Percentiles rank a stretch among this genome's conserved stretches.
phyloP scores from a whole-genome alignment of 2,888 invertebrate species.

The Rotaria socialis region DNA sequence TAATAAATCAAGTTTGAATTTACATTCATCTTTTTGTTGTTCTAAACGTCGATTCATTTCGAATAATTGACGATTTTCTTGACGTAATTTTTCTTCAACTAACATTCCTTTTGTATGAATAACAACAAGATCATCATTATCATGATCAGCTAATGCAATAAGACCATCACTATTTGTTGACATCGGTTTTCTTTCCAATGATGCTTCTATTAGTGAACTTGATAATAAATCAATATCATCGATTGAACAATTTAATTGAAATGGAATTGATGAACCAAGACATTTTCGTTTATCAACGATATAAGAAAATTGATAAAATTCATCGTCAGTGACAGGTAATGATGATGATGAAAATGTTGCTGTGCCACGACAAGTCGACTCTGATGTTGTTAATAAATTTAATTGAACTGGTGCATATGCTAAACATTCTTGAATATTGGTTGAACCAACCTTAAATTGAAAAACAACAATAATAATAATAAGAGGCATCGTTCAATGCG shows the following conservation, averaged over 20 bases:
- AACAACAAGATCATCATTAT: slow-evolving; percentile 11
- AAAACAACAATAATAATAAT: too few relatives aligned
- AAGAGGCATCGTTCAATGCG: too few relatives aligned
- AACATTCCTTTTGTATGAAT: background rate
- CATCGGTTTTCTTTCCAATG: background rate
- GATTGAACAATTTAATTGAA: slow-evolving; percentile 32
- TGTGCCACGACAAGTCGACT: background rate
- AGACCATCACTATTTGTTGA: background rate
- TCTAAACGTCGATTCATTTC: slow-evolving; percentile 2
- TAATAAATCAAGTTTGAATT: background rate
- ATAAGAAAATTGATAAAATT: slow-evolving; percentile 37
- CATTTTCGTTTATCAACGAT: background rate
- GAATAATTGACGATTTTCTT: slow-evolving; percentile 8
- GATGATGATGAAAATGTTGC: background rate
- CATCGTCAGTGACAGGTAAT: background rate
- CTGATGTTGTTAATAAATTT: background rate
- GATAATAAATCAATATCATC: slow-evolving; percentile 26
- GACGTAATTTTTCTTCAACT: slow-evolving; percentile 5
- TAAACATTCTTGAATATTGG: background rate
- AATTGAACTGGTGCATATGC: background rate
- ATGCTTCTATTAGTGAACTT: background rate
- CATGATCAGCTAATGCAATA: background rate
- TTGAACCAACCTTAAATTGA: background rate
- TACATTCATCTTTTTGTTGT: slow-evolving; percentile 27
- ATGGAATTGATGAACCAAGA: slow-evolving; percentile 19